Conservation (phyloP, 2,888 invertebrate genomes). For the Tetragonisca angustula region DNA sequence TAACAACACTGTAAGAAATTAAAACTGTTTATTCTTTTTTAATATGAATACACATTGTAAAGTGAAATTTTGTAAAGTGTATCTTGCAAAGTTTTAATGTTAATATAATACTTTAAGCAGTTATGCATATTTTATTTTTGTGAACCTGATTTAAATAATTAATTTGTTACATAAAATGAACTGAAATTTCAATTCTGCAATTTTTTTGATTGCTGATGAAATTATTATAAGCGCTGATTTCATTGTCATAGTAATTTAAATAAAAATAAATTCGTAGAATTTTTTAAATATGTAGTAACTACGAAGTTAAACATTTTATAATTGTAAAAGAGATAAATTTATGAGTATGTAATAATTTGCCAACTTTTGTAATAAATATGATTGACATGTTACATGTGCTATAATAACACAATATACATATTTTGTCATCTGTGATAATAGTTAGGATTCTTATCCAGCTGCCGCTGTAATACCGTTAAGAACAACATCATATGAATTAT, state of each 20-base stretch:
- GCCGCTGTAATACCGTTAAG: constrained; percentile 74
- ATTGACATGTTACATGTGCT: constrained; percentile 27
- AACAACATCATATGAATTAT: constrained; percentile 67
- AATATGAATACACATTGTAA: neutral
- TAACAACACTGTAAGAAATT: constrained; percentile 2
- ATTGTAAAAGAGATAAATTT: constrained; percentile 47
- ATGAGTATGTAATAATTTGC: constrained; percentile 56
- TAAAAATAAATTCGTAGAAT: constrained; percentile 16
- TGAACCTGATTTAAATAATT: constrained; percentile 21
- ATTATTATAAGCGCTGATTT: neutral
- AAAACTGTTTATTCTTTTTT: constrained; percentile 1
- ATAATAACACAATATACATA: constrained; percentile 75
- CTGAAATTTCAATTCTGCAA: constrained; percentile 1
- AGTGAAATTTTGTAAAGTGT: constrained; percentile 19
- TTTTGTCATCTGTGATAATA: constrained; percentile 83
- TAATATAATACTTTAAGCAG: constrained; percentile 10
- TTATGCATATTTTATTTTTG: constrained; percentile 20
- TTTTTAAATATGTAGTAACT: neutral
- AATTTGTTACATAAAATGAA: constrained; percentile 24
- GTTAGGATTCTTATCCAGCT: constrained; percentile 77
- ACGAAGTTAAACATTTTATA: constrained; percentile 30
- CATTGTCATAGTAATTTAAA: constrained; percentile 6
- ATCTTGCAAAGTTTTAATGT: constrained; percentile 7
- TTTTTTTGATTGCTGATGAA: constrained; percentile 5
- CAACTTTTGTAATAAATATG: constrained; percentile 68